Percentiles rank a stretch among this genome's conserved stretches.
phyloP scores from a whole-genome alignment of 1,140 invertebrate species.

The Drosophila mauritiana region DNA sequence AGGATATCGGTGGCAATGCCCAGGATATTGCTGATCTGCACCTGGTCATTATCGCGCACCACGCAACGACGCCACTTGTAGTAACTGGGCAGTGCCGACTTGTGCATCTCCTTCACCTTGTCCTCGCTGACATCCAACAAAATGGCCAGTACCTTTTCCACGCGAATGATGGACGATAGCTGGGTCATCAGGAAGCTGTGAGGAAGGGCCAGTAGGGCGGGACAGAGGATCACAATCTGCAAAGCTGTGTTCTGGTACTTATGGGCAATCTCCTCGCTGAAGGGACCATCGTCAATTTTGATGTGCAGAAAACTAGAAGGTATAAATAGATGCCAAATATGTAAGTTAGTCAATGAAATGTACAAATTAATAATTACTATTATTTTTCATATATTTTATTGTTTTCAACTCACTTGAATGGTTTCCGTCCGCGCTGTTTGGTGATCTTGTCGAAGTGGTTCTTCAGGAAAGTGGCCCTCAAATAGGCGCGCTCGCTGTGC shows the following conservation, averaged over 20 bases:
- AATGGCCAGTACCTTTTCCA: slow-evolving; percentile 91
- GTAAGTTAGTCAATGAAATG: not conserved
- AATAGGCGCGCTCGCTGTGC: slow-evolving; percentile 89
- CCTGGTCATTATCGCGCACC: slow-evolving; percentile 91
- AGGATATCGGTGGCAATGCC: slow-evolving; percentile 91
- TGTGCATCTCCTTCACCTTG: slow-evolving; percentile 87
- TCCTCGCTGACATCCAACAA: slow-evolving; percentile 90
- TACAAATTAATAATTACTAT: not conserved
- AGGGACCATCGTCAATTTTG: slow-evolving; percentile 89
- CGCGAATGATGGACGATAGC: slow-evolving; percentile 88
- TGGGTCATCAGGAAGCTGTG: slow-evolving; percentile 86
- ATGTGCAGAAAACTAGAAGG: slow-evolving; percentile 89
- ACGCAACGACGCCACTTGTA: slow-evolving; percentile 91
- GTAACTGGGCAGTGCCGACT: slow-evolving; percentile 88
- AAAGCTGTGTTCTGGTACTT: slow-evolving; percentile 88
- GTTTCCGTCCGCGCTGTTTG: slow-evolving; percentile 89
- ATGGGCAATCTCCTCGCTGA: slow-evolving; percentile 86
- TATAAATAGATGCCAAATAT: not conserved
- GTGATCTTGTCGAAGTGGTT: slow-evolving; percentile 93
- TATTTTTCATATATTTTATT: not conserved
- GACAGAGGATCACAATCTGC: slow-evolving; percentile 92
- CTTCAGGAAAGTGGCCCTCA: slow-evolving; percentile 92
- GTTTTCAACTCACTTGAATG: slow-evolving; percentile 87
- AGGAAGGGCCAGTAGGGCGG: slow-evolving; percentile 88
- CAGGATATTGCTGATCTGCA: slow-evolving; percentile 92